These are phyloP conservation scores for Atrichornis clamosus DNA, from an alignment of 2,113 vertebrate species.

Conservation along the genomic window DNA sequence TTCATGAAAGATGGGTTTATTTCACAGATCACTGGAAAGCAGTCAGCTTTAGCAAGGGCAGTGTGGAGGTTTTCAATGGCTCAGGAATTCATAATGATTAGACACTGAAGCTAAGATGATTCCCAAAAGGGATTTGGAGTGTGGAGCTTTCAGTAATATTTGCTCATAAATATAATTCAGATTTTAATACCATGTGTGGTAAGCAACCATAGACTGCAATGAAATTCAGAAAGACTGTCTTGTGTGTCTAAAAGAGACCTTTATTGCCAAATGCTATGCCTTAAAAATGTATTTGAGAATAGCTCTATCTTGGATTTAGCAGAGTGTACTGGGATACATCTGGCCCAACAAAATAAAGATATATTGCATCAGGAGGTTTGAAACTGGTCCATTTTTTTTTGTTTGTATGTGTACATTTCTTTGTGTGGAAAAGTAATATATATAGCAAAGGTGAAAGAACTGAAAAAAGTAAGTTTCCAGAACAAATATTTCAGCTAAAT, in stretches of 20 bases:
- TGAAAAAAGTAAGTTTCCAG: slow-evolving; percentile 5
- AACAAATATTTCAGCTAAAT: not conserved
- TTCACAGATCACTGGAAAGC: not conserved
- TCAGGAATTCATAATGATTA: slow-evolving; percentile 6
- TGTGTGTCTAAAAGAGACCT: not conserved
- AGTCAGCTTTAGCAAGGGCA: not conserved
- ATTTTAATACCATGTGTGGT: slow-evolving; percentile 23
- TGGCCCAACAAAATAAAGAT: not conserved
- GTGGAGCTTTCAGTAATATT: not conserved
- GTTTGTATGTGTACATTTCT: not conserved
- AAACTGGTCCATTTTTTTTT: not conserved
- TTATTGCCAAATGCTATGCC: not conserved
- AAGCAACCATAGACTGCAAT: not conserved
- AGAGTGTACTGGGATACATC: not conserved
- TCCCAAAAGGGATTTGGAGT: not conserved
- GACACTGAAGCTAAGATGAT: not conserved
- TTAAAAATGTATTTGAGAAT: not conserved
- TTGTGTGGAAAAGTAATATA: not conserved
- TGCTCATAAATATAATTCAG: slow-evolving; percentile 6
- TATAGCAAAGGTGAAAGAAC: slow-evolving; percentile 6
- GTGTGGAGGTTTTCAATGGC: not conserved
- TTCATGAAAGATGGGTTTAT: not conserved
- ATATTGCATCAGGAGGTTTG: not conserved
- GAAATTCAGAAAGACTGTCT: not conserved
- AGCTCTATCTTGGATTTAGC: not conserved